A percentile compares a stretch with the other conserved stretches of the same genome.
These are phyloP conservation scores for Prunella himalayana DNA, from an alignment of 2,113 vertebrate genomes.

Conservation along the genomic window DNA sequence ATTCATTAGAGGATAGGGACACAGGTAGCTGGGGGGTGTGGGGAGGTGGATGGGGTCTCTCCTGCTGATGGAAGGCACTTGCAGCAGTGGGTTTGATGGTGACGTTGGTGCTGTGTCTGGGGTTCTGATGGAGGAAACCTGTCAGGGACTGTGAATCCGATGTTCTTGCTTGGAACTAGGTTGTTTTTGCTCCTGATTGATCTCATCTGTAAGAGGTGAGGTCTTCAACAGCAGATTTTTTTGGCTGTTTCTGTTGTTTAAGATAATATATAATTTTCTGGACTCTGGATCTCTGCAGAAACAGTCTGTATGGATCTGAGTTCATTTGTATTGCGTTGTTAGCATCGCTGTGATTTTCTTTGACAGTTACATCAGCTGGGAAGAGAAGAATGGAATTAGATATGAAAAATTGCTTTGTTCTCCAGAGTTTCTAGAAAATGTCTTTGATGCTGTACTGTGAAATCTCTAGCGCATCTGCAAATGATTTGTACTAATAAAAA, in stretches of 20 bases:
- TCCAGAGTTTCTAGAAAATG: constrained; percentile 53
- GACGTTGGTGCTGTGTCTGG: constrained; percentile 31
- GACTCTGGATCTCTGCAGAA: constrained; percentile 41
- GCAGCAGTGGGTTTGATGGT: constrained; percentile 6
- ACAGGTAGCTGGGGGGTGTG: background rate
- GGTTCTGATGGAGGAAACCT: constrained; percentile 23
- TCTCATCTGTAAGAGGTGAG: constrained; percentile 47
- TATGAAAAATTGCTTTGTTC: constrained; percentile 74
- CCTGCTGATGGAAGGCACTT: background rate
- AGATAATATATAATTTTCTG: constrained; percentile 68
- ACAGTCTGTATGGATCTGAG: constrained; percentile 40
- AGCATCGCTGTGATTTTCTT: constrained; percentile 66
- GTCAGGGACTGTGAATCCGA: background rate
- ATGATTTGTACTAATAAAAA: constrained; percentile 58
- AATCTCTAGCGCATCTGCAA: constrained; percentile 29
- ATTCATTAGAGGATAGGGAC: constrained; percentile 9
- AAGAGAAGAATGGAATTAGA: constrained; percentile 69
- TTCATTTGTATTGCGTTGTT: constrained; percentile 65
- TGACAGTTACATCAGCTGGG: constrained; percentile 48
- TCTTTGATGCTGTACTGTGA: constrained; percentile 37
- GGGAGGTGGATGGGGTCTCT: constrained; percentile 8
- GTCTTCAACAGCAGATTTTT: constrained; percentile 51
- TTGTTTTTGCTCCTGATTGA: constrained; percentile 68
- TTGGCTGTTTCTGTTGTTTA: constrained; percentile 60
- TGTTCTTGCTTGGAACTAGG: constrained; percentile 33